Conservation (phyloP, 2,888 invertebrate species). For the Drosophila aldrichi region DNA sequence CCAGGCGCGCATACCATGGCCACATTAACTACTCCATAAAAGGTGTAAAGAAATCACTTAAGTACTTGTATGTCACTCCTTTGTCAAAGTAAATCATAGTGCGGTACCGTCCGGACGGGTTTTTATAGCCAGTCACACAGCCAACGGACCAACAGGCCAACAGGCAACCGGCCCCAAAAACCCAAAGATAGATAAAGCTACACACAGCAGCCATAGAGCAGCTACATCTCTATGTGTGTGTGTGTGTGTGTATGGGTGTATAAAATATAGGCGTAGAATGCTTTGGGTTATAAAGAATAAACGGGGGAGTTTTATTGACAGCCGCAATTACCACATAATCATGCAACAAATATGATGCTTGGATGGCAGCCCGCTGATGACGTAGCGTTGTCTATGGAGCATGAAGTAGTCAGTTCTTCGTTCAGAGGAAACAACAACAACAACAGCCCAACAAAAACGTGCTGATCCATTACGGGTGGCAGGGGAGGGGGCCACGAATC, state of each 20-base stretch:
- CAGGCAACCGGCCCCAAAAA: conserved; percentile 23
- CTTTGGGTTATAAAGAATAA: conserved; percentile 78
- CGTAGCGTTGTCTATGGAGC: conserved; percentile 63
- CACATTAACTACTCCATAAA: conserved; percentile 82
- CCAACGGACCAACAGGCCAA: conserved; percentile 7
- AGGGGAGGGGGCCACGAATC: not conserved
- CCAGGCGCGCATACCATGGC: conserved; percentile 71
- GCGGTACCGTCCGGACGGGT: conserved; percentile 55
- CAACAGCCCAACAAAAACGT: conserved; percentile 58
- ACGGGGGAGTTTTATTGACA: conserved; percentile 85
- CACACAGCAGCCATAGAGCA: conserved; percentile 23
- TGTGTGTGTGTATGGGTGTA: conserved; percentile 28
- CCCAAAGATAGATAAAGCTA: conserved; percentile 25
- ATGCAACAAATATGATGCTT: conserved; percentile 81
- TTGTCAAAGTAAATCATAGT: conserved; percentile 80
- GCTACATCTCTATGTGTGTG: conserved; percentile 1
- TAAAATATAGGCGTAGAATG: conserved; percentile 77
- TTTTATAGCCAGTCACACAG: conserved; percentile 57
- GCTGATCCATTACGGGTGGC: conserved; percentile 76
- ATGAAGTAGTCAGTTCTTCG: conserved; percentile 59
- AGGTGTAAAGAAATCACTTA: conserved; percentile 81
- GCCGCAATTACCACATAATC: conserved; percentile 84
- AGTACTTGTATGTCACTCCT: conserved; percentile 82
- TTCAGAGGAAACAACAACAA: conserved; percentile 25
- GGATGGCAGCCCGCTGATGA: conserved; percentile 69